Percentiles rank a stretch among this genome's conserved stretches.
Conservation (phyloP, 1,140 invertebrate genomes). For the Drosophila seguyi region DNA sequence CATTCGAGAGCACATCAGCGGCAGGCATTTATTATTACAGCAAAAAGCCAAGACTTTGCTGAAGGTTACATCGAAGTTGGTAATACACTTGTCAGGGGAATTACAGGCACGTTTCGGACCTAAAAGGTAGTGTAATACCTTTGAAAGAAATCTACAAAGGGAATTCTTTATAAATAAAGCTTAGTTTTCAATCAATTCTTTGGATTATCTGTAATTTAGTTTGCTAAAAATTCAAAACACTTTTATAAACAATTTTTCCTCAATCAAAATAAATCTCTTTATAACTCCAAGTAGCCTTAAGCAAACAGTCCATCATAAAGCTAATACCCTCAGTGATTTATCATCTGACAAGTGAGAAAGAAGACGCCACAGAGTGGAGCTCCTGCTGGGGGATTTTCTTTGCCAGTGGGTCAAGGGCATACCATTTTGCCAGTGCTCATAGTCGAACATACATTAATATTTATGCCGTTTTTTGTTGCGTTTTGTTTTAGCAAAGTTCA, state of each 20-base stretch:
- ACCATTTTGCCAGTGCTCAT: slow-evolving; percentile 25
- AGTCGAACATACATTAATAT: slow-evolving; percentile 47
- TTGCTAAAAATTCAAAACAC: no score
- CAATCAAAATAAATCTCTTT: background rate
- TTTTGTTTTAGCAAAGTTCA: slow-evolving; percentile 71
- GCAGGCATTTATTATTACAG: slow-evolving; percentile 64
- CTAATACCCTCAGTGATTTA: slow-evolving; percentile 6
- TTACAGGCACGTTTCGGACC: slow-evolving; percentile 21
- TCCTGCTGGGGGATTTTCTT: slow-evolving; percentile 57
- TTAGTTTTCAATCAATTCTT: background rate
- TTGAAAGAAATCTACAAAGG: background rate
- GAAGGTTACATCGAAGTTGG: slow-evolving; percentile 38
- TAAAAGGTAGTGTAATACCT: background rate
- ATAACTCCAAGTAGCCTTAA: background rate
- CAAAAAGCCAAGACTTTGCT: slow-evolving; percentile 27
- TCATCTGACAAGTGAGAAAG: slow-evolving; percentile 14
- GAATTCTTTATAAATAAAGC: background rate
- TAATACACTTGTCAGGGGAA: slow-evolving; percentile 39
- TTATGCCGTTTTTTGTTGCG: slow-evolving; percentile 43
- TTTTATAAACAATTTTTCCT: background rate
- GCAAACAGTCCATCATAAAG: slow-evolving; percentile 6
- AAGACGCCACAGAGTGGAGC: slow-evolving; percentile 14
- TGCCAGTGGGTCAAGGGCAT: slow-evolving; percentile 78
- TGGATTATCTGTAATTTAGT: no score
- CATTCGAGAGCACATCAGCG: slow-evolving; percentile 68